These are phyloP conservation scores for Azemiops feae DNA, from an alignment of 2,113 vertebrate species.

Conservation along the genomic window DNA sequence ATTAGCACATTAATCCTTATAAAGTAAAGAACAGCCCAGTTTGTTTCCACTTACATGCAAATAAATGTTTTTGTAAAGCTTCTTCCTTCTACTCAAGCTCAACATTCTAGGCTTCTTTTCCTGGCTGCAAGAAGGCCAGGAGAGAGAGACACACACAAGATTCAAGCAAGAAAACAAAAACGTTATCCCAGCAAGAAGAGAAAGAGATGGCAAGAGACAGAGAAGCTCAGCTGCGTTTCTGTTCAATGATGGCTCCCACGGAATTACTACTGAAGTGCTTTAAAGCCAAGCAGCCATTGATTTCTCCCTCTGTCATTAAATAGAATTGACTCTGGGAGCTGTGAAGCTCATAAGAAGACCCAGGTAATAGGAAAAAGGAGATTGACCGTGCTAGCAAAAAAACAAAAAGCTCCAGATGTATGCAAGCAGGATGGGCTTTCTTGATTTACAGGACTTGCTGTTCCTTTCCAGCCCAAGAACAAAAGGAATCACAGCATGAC, in stretches of 20 bases:
- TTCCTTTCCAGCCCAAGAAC: not conserved
- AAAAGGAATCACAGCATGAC: not conserved
- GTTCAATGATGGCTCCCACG: not conserved
- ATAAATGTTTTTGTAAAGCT: not conserved
- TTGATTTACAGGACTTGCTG: not conserved
- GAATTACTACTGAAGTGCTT: not conserved
- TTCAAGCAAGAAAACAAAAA: not conserved
- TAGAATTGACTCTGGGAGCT: not conserved
- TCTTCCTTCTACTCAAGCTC: not conserved
- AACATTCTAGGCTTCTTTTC: not conserved
- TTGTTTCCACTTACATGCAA: not conserved
- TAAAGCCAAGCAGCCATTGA: not conserved
- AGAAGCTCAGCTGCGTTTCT: not conserved
- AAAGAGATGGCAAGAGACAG: too few species aligned
- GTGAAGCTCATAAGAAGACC: not conserved
- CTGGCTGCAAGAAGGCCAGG: not conserved
- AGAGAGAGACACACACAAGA: not conserved
- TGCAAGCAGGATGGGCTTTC: not conserved
- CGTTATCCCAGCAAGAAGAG: not conserved
- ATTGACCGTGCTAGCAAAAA: not conserved
- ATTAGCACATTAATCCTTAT: not conserved
- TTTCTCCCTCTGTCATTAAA: constrained; percentile 1
- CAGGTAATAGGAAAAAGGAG: not conserved
- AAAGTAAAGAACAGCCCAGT: not conserved
- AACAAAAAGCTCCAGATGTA: not conserved